A percentile compares a stretch with the other conserved stretches of the same genome.
phyloP scores from a whole-genome alignment of 1,140 invertebrate species.

The Drepana arcuata region DNA sequence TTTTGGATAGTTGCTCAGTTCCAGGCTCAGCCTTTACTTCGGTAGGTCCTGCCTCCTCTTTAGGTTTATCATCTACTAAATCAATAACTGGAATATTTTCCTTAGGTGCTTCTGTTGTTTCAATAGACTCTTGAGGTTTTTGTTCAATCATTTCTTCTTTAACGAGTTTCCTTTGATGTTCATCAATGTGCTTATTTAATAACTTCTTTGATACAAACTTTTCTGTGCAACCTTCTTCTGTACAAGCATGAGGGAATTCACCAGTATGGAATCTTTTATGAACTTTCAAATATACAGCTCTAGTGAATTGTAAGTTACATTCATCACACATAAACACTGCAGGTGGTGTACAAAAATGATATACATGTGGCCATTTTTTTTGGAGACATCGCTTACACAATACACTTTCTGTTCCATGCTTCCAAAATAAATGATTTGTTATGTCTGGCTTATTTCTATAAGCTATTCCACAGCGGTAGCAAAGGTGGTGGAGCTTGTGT shows the following conservation, averaged over 20 bases:
- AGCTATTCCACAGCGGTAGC: slow-evolving; percentile 87
- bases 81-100: slow-evolving; percentile 42
- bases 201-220: slow-evolving; percentile 88
- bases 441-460: slow-evolving; percentile 90
- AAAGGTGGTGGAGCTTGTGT: slow-evolving; percentile 88
- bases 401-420: slow-evolving; percentile 90
- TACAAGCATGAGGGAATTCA: slow-evolving; percentile 81
- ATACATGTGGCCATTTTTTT: slow-evolving; percentile 92
- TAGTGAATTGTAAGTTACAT: slow-evolving; percentile 81
- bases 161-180: slow-evolving; percentile 48
- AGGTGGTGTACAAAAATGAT: slow-evolving; percentile 90
- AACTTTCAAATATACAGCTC: slow-evolving; percentile 84
- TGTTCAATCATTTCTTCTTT: slow-evolving; percentile 46
- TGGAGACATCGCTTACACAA: slow-evolving; percentile 87
- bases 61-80: slow-evolving; percentile 43
- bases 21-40: slow-evolving; percentile 39
- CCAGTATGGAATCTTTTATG: slow-evolving; percentile 84
- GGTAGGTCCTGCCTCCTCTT: slow-evolving; percentile 38
- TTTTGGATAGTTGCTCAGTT: slow-evolving; percentile 49
- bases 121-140: slow-evolving; percentile 35
- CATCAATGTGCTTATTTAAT: slow-evolving; percentile 78
- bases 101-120: slow-evolving; percentile 25
- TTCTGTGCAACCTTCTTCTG: slow-evolving; percentile 77
- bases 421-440: slow-evolving; percentile 91
- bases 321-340: slow-evolving; percentile 84